Evolutionary conservation across 64 coral and sea anemone genomes (phyloP).

Genomic region (Actinia equina): DNA sequence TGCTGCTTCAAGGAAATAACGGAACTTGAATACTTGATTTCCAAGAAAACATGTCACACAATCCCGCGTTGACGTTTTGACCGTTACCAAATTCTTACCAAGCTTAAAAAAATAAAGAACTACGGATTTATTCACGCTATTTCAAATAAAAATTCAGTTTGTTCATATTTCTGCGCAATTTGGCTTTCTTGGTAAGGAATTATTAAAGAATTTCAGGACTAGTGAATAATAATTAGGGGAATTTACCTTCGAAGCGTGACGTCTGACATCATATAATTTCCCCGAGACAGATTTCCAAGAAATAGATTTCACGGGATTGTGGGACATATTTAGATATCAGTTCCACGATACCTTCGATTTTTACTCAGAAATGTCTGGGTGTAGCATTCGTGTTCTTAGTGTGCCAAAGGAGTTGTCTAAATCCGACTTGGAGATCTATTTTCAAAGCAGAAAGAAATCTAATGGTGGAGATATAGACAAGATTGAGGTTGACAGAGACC

Average conservation of each 20-base stretch:
- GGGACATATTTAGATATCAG: constrained; percentile 14
- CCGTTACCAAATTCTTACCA: too few species aligned
- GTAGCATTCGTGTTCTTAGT: background rate
- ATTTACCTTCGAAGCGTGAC: background rate
- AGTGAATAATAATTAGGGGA: background rate
- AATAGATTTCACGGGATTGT: background rate
- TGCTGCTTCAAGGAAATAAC: too few species aligned
- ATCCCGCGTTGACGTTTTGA: too few species aligned
- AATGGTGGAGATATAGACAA: constrained; percentile 34
- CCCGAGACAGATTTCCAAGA: background rate
- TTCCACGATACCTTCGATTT: background rate
- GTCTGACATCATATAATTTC: background rate
- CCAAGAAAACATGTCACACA: too few species aligned
- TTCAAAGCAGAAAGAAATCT: constrained; percentile 37
- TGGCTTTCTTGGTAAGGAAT: too few species aligned
- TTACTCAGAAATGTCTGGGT: background rate
- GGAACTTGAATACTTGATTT: too few species aligned
- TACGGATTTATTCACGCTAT: too few species aligned
- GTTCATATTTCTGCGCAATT: too few species aligned
- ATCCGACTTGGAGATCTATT: constrained; percentile 15
- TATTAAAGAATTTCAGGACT: too few species aligned
- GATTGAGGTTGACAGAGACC: background rate
- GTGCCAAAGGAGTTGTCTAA: background rate
- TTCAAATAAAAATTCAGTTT: too few species aligned
- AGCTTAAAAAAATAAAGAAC: too few species aligned